A percentile compares a stretch with the other conserved stretches of the same genome.
phyloP scores from a whole-genome alignment of 2,113 vertebrate genomes.

The Poeciliopsis retropinna region DNA sequence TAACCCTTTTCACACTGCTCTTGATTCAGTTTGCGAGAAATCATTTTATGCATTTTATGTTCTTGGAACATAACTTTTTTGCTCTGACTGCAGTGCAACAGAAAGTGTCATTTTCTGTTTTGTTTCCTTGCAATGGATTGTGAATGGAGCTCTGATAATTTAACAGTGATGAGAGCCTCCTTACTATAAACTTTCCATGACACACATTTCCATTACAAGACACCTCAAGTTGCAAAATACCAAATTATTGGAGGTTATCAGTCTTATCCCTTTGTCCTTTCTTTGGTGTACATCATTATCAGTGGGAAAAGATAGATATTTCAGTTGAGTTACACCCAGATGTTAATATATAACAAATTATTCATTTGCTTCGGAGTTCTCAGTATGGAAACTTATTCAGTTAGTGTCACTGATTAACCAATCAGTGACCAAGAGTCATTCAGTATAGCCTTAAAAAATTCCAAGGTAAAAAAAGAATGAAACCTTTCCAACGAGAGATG shows the following conservation, averaged over 20 bases:
- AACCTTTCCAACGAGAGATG: not conserved
- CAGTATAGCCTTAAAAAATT: not conserved
- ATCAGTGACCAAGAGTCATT: not conserved
- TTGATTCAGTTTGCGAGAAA: not conserved
- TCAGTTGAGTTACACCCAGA: not conserved
- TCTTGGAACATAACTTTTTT: not conserved
- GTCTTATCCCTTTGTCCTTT: not conserved
- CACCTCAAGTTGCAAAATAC: not conserved
- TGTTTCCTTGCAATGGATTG: not conserved
- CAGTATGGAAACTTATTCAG: constrained; percentile 20
- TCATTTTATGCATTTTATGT: not conserved
- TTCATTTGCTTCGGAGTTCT: constrained; percentile 1
- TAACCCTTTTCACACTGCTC: not conserved
- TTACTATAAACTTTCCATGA: constrained; percentile 24
- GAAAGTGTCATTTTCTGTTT: not conserved
- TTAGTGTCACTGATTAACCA: constrained; percentile 44
- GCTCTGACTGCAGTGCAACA: not conserved
- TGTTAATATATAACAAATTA: not conserved
- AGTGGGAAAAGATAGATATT: not conserved
- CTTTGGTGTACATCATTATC: not conserved
- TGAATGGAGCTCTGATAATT: not conserved
- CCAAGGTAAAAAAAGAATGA: not conserved
- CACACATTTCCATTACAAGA: not conserved
- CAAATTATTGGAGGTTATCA: constrained; percentile 6
- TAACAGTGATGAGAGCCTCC: not conserved